A percentile compares a stretch with the other conserved stretches of the same genome.
Evolutionary conservation across 1,140 invertebrate species (phyloP).

Genomic region (Manduca sexta): DNA sequence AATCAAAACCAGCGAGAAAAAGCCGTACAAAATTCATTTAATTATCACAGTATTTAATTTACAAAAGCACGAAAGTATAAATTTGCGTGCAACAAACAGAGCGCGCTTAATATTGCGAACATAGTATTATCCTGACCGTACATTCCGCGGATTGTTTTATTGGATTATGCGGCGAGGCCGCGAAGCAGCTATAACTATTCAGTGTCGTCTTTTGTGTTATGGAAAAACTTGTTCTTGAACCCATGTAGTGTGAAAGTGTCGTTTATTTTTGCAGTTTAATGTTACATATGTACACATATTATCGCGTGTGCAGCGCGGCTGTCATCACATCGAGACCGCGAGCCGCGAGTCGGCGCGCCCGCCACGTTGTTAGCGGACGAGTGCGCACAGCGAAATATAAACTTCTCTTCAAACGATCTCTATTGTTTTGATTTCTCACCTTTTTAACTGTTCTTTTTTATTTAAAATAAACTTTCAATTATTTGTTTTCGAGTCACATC

Average conservation of each 20-base stretch:
- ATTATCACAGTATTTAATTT: too few relatives aligned
- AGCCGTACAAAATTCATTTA: too few relatives aligned
- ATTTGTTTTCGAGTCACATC: too few relatives aligned
- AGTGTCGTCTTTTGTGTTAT: constrained; percentile 73
- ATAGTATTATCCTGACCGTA: constrained; percentile 44
- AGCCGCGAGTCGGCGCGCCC: constrained; percentile 14
- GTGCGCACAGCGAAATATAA: constrained; percentile 23
- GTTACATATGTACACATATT: constrained; percentile 73
- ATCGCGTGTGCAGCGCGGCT: constrained; percentile 50
- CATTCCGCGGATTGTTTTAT: constrained; percentile 72
- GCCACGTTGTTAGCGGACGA: constrained; percentile 44
- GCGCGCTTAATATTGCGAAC: too few relatives aligned
- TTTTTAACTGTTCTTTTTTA: neutral
- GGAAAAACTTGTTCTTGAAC: constrained; percentile 73
- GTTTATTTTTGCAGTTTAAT: constrained; percentile 73
- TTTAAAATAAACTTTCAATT: too few relatives aligned
- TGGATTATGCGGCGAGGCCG: constrained; percentile 69
- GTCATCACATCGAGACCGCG: constrained; percentile 39
- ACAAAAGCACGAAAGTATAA: too few relatives aligned
- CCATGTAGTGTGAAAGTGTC: constrained; percentile 72
- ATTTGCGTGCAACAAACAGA: too few relatives aligned
- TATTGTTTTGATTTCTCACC: constrained; percentile 29
- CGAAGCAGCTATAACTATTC: constrained; percentile 73
- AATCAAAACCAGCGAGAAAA: too few relatives aligned
- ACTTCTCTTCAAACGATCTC: constrained; percentile 26